phyloP scores from a whole-genome alignment of 2,113 vertebrate genomes.

The Chascanopsetta lugubris region DNA sequence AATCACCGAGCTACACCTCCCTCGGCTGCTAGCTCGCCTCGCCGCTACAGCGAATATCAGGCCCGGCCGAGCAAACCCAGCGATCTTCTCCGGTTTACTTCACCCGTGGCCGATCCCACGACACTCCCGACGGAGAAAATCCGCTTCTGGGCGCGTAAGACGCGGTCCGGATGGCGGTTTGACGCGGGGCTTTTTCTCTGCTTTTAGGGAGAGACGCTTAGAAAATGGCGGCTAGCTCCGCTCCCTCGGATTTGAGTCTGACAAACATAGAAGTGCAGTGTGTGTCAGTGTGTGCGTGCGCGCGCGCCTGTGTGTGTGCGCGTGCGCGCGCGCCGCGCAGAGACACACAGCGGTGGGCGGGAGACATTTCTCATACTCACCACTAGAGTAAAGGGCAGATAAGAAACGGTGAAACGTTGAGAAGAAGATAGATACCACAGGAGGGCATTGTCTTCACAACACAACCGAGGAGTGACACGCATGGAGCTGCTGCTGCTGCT shows the following conservation, averaged over 20 bases:
- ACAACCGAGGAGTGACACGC: too few relatives aligned
- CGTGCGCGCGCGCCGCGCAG: slow-evolving; percentile 20
- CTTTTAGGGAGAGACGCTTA: slow-evolving; percentile 87
- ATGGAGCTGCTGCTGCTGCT: too few relatives aligned
- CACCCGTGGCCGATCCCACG: slow-evolving; percentile 33
- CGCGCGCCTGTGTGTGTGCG: slow-evolving; percentile 16
- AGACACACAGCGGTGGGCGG: slow-evolving; percentile 81
- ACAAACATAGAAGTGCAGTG: slow-evolving; percentile 86
- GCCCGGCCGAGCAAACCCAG: slow-evolving; percentile 68
- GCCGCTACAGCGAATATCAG: slow-evolving; percentile 64
- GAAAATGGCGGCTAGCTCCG: slow-evolving; percentile 93
- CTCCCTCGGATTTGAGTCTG: slow-evolving; percentile 89
- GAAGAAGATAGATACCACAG: slow-evolving; percentile 72
- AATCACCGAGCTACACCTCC: slow-evolving; percentile 78
- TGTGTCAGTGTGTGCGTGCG: slow-evolving; percentile 49
- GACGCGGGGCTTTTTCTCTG: slow-evolving; percentile 74
- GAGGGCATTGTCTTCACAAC: slow-evolving; percentile 71
- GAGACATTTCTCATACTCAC: slow-evolving; percentile 78
- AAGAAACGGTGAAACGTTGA: slow-evolving; percentile 55
- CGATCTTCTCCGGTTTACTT: slow-evolving; percentile 41
- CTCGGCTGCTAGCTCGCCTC: slow-evolving; percentile 70
- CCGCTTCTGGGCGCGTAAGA: slow-evolving; percentile 44
- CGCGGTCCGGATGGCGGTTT: slow-evolving; percentile 53
- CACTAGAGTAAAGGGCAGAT: slow-evolving; percentile 76
- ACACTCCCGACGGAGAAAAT: slow-evolving; percentile 52